phyloP scores from a whole-genome alignment of 2,113 vertebrate species.

The Jacana jacana region DNA sequence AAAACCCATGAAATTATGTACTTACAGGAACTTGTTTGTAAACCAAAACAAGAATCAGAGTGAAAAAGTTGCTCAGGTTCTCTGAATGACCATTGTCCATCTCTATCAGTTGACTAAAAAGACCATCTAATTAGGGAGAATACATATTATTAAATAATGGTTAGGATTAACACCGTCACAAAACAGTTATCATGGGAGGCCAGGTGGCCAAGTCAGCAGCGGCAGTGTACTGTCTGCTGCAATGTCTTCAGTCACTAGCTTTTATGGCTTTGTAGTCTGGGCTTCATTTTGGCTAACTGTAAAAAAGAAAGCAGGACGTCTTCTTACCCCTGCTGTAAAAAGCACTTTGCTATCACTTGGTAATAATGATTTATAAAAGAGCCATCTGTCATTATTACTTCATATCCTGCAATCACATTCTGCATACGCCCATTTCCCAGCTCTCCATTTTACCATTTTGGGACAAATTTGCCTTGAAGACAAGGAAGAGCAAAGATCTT shows the following conservation, averaged over 20 bases:
- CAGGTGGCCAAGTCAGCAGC: neutral
- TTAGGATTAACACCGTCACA: neutral
- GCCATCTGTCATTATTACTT: neutral
- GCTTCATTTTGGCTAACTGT: neutral
- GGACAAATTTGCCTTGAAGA: neutral
- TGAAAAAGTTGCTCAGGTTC: neutral
- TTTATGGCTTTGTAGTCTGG: neutral
- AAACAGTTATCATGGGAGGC: neutral
- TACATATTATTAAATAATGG: neutral
- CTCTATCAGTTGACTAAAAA: neutral
- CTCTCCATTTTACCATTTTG: neutral
- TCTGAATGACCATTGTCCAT: neutral
- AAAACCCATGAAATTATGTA: neutral
- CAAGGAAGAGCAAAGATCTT: neutral
- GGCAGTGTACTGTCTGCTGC: accelerated
- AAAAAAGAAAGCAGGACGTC: neutral
- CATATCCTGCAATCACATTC: neutral
- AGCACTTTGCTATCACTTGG: neutral
- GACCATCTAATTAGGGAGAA: neutral
- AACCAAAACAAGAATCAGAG: neutral
- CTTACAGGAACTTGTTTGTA: neutral
- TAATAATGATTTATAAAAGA: neutral
- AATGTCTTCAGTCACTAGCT: neutral
- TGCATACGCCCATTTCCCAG: neutral
- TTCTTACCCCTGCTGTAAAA: neutral